Conservation (phyloP, 2,797 vertebrate genomes). For the Jordanella pulchra region DNA sequence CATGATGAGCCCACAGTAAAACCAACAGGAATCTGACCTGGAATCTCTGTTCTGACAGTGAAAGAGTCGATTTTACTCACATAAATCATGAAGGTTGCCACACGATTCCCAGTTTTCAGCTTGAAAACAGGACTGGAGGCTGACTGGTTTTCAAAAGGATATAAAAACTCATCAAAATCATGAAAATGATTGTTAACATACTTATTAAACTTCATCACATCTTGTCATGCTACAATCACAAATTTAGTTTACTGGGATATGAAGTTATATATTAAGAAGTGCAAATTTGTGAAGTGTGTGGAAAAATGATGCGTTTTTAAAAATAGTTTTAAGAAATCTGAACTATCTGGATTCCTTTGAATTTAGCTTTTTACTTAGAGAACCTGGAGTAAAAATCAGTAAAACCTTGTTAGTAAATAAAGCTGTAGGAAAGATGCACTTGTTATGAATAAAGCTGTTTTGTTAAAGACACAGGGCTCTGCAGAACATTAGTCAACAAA, state of each 20-base stretch:
- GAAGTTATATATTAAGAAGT: not conserved
- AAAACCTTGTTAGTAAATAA: not conserved
- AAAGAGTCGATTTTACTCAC: slow-evolving; percentile 80
- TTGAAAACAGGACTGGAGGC: slow-evolving; percentile 89
- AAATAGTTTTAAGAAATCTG: not conserved
- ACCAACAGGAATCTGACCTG: slow-evolving; percentile 26
- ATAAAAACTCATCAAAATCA: slow-evolving; percentile 5
- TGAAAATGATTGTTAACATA: not conserved
- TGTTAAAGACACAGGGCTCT: no score
- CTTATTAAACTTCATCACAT: not conserved
- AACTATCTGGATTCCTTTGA: not conserved
- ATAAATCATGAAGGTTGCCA: slow-evolving; percentile 95
- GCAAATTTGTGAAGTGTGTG: not conserved
- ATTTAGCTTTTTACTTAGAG: no score
- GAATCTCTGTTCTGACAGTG: slow-evolving; percentile 8
- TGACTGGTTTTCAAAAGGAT: slow-evolving; percentile 77
- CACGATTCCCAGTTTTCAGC: slow-evolving; percentile 92
- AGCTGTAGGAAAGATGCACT: no score
- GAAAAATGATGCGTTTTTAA: not conserved
- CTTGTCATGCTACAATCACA: not conserved
- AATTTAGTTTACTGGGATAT: not conserved
- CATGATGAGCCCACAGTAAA: slow-evolving; percentile 8
- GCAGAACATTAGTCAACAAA: not conserved
- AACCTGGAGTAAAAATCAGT: not conserved
- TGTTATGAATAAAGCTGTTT: no score